These are phyloP conservation scores for Thripadectes ignobilis DNA, from an alignment of 2,797 vertebrate species.

Conservation along the genomic window DNA sequence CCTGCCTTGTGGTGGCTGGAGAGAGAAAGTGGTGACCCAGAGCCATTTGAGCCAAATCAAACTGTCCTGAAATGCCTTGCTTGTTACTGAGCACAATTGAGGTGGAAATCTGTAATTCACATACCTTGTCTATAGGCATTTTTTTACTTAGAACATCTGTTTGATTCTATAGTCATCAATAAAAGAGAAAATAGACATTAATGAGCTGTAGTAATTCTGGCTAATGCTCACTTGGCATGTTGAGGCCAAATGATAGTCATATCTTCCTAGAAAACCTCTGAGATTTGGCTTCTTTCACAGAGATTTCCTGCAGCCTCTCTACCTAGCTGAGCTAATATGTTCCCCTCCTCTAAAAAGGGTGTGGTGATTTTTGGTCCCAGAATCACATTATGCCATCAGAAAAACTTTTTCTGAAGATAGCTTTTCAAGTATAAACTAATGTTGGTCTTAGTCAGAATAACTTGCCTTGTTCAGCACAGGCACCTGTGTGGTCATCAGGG, in stretches of 20 bases:
- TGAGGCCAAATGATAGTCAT: constrained; percentile 4
- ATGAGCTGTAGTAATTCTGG: not conserved
- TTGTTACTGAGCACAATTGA: not conserved
- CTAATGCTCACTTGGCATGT: not conserved
- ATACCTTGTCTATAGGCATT: not conserved
- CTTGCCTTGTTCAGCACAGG: constrained; percentile 45
- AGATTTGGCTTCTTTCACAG: constrained; percentile 9
- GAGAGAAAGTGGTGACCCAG: not conserved
- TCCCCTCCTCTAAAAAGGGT: constrained; percentile 29
- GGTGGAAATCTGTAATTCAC: not conserved
- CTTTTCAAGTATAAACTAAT: constrained; percentile 44
- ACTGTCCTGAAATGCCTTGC: not conserved
- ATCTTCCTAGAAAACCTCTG: constrained; percentile 29
- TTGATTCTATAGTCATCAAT: not conserved
- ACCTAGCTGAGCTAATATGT: constrained; percentile 55
- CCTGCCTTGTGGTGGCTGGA: not conserved
- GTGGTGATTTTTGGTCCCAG: constrained; percentile 31
- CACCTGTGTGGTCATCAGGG: constrained; percentile 73
- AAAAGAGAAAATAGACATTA: not conserved
- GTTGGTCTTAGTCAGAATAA: constrained; percentile 61
- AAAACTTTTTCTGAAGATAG: constrained; percentile 41
- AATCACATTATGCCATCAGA: constrained; percentile 56
- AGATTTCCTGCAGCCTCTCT: constrained; percentile 13
- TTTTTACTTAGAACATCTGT: not conserved
- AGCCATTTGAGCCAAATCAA: not conserved